phyloP scores from a whole-genome alignment of 1,140 invertebrate species.

The Cyclargus thomasi region DNA sequence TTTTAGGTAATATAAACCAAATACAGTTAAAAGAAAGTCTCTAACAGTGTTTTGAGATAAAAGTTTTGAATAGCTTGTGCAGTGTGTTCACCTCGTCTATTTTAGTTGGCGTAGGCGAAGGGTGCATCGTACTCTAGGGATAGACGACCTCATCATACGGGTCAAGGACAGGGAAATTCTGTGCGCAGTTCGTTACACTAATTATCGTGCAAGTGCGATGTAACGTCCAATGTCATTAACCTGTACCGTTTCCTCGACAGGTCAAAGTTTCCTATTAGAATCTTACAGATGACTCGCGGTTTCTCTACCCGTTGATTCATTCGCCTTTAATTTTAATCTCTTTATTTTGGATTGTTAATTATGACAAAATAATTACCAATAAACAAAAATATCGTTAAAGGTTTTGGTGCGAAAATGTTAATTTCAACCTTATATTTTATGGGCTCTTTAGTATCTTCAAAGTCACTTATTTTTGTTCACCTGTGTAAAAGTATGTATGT shows the following conservation, averaged over 20 bases:
- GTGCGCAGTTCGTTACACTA: slow-evolving; percentile 24
- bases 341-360: too few relatives aligned
- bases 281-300: not conserved
- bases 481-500: slow-evolving; percentile 34
- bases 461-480: slow-evolving; percentile 27
- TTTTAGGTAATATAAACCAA: not conserved
- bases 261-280: not conserved
- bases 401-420: not conserved
- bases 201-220: slow-evolving; percentile 29
- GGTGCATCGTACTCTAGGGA: slow-evolving; percentile 55
- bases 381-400: too few relatives aligned
- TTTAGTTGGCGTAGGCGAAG: slow-evolving; percentile 54
- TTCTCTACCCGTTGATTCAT: not conserved
- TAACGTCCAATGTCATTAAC: slow-evolving; percentile 26
- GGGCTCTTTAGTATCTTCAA: not conserved
- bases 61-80: not conserved
- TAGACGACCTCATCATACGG: slow-evolving; percentile 44
- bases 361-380: too few relatives aligned
- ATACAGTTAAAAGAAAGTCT: not conserved
- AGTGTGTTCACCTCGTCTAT: slow-evolving; percentile 56
- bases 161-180: slow-evolving; percentile 55
- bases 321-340: not conserved
- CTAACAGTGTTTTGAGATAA: not conserved
- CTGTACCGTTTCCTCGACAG: slow-evolving; percentile 11
- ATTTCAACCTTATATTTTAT: not conserved